These are phyloP conservation scores for Colletes latitarsis DNA, from an alignment of 1,140 invertebrate species.

Conservation along the genomic window DNA sequence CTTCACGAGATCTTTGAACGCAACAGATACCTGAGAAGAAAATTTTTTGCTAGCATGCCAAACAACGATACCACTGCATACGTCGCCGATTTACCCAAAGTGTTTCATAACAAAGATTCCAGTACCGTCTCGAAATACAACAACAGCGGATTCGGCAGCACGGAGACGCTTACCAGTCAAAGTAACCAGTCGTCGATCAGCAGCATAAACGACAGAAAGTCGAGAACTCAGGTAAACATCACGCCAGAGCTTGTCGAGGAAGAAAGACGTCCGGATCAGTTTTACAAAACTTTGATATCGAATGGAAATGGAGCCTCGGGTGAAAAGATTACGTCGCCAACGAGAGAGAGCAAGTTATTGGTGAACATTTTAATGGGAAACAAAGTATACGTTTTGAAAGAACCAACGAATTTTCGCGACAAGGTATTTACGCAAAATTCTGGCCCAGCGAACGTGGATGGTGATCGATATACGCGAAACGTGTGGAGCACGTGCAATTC, in stretches of 20 bases:
- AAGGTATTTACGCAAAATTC: neutral
- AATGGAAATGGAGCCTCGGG: neutral
- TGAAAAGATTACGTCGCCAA: neutral
- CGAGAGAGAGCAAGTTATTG: constrained; percentile 28
- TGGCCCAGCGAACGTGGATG: too few relatives aligned
- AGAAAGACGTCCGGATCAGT: constrained; percentile 2
- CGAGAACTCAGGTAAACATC: constrained; percentile 66
- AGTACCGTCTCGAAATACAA: constrained; percentile 30
- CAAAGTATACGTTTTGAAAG: neutral
- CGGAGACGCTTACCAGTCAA: constrained; percentile 77
- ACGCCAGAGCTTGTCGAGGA: constrained; percentile 65
- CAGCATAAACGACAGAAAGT: constrained; percentile 73
- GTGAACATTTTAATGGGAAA: constrained; percentile 33
- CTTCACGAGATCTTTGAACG: constrained; percentile 79
- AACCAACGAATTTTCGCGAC: neutral
- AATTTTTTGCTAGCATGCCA: constrained; percentile 74
- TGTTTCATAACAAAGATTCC: neutral
- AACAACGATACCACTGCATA: neutral
- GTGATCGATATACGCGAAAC: neutral
- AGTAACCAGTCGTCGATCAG: constrained; percentile 77
- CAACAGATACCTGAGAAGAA: constrained; percentile 74
- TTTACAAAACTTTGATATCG: neutral
- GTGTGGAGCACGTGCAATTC: neutral
- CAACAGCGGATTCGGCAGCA: constrained; percentile 75
- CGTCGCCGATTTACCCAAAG: neutral